Evolutionary conservation across 2,113 vertebrate species (phyloP).

Genomic region (Pithys albifrons): DNA sequence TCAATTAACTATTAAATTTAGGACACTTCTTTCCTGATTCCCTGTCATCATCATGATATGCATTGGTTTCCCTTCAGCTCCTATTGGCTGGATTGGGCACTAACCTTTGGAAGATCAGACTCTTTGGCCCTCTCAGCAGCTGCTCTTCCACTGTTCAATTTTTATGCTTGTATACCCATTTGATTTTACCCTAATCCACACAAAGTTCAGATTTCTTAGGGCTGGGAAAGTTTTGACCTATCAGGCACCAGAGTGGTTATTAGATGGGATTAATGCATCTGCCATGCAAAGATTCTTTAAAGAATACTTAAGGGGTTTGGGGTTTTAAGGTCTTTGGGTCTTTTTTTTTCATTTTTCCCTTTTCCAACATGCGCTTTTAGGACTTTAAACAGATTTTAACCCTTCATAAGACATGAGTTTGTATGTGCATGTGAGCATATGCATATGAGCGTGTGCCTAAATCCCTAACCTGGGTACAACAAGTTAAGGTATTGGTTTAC

Average conservation of each 20-base stretch:
- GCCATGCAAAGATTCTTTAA: neutral
- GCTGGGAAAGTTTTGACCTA: neutral
- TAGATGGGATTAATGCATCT: conserved; percentile 21
- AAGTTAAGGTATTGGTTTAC: conserved; percentile 20
- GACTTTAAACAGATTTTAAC: neutral
- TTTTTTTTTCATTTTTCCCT: neutral
- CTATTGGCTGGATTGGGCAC: neutral
- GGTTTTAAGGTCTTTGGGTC: neutral
- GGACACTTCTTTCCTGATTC: neutral
- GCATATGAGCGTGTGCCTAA: neutral
- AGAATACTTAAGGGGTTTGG: rapidly evolving
- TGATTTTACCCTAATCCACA: conserved; percentile 27
- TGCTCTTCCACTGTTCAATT: conserved; percentile 2
- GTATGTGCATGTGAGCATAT: rapidly evolving
- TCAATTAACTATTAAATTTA: neutral
- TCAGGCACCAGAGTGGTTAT: neutral
- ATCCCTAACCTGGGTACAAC: neutral
- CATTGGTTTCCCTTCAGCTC: neutral
- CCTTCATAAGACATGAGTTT: neutral
- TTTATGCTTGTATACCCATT: neutral
- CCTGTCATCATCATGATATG: neutral
- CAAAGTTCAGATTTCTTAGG: neutral
- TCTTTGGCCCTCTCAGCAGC: neutral
- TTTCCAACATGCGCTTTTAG: neutral
- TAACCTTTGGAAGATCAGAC: neutral